Evolutionary conservation across 2,113 vertebrate species (phyloP).

Genomic region (Notothenia coriiceps): DNA sequence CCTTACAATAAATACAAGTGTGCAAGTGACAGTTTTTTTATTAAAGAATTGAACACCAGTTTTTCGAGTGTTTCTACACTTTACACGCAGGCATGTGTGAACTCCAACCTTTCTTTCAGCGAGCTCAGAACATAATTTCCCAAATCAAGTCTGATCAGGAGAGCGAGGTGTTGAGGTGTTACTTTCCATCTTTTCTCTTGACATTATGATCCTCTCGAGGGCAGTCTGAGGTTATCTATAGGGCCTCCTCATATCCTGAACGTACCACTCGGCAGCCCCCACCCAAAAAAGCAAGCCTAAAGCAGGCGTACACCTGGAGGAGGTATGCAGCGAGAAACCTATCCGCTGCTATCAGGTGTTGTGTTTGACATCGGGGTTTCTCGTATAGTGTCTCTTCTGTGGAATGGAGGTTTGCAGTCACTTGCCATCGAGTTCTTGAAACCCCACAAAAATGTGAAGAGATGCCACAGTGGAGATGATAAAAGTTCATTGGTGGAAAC

Average conservation of each 20-base stretch:
- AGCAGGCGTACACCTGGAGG: constrained; percentile 73
- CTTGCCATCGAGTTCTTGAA: constrained; percentile 57
- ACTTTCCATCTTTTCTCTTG: constrained; percentile 1
- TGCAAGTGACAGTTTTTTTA: too few relatives aligned
- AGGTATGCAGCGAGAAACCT: constrained; percentile 73
- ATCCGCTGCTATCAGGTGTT: constrained; percentile 73
- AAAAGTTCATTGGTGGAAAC: not conserved
- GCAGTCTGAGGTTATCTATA: constrained; percentile 40
- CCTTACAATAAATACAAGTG: too few relatives aligned
- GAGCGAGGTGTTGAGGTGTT: constrained; percentile 26
- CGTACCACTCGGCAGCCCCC: constrained; percentile 37
- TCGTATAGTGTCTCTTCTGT: constrained; percentile 58
- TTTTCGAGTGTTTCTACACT: not conserved
- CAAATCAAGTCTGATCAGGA: constrained; percentile 34
- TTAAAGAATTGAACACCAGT: not conserved
- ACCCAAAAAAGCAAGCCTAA: constrained; percentile 53
- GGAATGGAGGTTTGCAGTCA: constrained; percentile 69
- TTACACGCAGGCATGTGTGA: not conserved
- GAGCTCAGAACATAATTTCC: not conserved
- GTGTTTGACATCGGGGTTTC: constrained; percentile 63
- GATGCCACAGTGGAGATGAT: constrained; percentile 50
- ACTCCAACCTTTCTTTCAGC: not conserved
- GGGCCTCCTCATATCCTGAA: constrained; percentile 48
- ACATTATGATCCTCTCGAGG: constrained; percentile 27
- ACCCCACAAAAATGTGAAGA: constrained; percentile 51